Conservation (phyloP, 92 coral and sea anemone species). For the Phenganax stokvisi region DNA sequence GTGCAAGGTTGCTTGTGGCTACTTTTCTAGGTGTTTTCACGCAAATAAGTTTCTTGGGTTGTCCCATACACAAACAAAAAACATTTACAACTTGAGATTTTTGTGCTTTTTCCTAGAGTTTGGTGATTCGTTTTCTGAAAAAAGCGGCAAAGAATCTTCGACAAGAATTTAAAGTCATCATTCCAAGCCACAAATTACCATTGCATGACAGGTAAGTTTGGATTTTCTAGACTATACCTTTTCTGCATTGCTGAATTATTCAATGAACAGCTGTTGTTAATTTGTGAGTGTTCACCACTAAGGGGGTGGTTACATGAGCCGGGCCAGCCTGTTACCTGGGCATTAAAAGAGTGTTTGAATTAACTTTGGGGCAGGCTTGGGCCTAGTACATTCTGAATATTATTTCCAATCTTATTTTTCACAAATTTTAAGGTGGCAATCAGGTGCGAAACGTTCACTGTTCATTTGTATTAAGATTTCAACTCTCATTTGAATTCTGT, state of each 20-base stretch:
- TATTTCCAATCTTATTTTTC: too few relatives aligned
- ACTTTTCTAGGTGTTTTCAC: too few relatives aligned
- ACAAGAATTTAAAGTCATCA: slow-evolving; percentile 88
- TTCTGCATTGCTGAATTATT: background rate
- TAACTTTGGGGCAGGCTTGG: too few relatives aligned
- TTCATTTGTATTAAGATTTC: slow-evolving; percentile 69
- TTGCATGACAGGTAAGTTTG: slow-evolving; percentile 74
- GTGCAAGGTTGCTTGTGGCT: too few relatives aligned
- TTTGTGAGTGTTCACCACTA: background rate
- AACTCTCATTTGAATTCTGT: slow-evolving; percentile 76
- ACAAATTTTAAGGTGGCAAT: slow-evolving; percentile 59
- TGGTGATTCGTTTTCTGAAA: slow-evolving; percentile 92
- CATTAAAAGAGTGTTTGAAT: too few relatives aligned
- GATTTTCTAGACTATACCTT: background rate
- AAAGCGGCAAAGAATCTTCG: slow-evolving; percentile 88
- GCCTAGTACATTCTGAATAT: too few relatives aligned
- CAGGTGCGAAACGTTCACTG: slow-evolving; percentile 53
- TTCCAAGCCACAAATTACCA: slow-evolving; percentile 83
- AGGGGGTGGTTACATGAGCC: too few relatives aligned
- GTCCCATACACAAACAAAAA: too few relatives aligned
- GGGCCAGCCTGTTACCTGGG: too few relatives aligned
- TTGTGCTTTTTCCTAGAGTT: slow-evolving; percentile 49
- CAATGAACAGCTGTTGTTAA: background rate
- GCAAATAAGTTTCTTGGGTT: too few relatives aligned
- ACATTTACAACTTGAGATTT: too few relatives aligned